Conservation (phyloP, 2,797 vertebrate species). For the Pachyuromys duprasi region DNA sequence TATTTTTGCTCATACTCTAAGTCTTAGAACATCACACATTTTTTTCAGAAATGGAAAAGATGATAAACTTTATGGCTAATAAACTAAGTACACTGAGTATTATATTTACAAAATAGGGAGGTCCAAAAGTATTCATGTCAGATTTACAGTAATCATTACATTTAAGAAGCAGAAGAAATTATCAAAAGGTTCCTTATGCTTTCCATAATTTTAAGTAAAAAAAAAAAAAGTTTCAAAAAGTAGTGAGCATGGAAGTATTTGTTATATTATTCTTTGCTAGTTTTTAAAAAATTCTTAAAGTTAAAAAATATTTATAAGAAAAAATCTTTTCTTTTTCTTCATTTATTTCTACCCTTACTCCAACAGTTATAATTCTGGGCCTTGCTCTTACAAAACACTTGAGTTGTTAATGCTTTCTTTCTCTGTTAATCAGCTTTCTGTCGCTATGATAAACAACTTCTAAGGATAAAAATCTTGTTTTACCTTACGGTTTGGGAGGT, state of each 20-base stretch:
- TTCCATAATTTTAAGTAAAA: slow-evolving; percentile 37
- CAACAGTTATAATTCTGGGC: neutral
- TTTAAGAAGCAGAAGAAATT: slow-evolving; percentile 25
- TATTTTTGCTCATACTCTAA: slow-evolving; percentile 38
- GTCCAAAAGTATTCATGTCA: slow-evolving; percentile 10
- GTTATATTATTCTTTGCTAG: slow-evolving; percentile 22
- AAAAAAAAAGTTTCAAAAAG: slow-evolving; percentile 9
- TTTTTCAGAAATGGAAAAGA: slow-evolving; percentile 14
- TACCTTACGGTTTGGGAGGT: neutral
- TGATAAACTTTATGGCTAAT: slow-evolving; percentile 14
- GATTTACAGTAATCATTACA: neutral
- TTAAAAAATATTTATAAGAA: slow-evolving; percentile 36
- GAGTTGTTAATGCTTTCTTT: neutral
- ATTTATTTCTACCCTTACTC: neutral
- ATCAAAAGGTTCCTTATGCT: slow-evolving; percentile 19
- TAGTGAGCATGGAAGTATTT: neutral
- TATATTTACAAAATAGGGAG: neutral
- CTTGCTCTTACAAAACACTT: neutral
- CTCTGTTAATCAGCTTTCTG: neutral
- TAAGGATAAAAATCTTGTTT: neutral
- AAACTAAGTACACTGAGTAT: neutral
- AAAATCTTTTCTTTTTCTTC: slow-evolving; percentile 25
- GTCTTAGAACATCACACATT: neutral
- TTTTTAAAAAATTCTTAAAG: slow-evolving; percentile 54
- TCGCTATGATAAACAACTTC: neutral